Conservation (phyloP, 1,140 invertebrate species). For the Musca vetustissima region DNA sequence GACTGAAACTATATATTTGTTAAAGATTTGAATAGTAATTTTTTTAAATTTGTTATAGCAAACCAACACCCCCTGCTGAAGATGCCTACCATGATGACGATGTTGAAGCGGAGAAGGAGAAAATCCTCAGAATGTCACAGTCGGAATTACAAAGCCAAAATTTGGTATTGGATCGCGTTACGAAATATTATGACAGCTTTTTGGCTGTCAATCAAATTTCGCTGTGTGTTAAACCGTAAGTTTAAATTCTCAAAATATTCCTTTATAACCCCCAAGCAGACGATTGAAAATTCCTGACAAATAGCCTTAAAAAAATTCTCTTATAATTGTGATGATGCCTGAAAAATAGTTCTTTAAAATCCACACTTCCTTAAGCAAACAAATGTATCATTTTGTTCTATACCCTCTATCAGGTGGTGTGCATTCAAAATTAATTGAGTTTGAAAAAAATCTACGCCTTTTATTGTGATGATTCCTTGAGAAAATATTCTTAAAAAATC, state of each 20-base stretch:
- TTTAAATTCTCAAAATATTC: neutral
- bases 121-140: conserved; percentile 38
- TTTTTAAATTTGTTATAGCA: conserved; percentile 27
- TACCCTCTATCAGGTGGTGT: too few relatives aligned
- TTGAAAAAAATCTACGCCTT: too few relatives aligned
- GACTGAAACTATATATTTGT: neutral
- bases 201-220: conserved; percentile 71
- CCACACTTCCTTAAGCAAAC: too few relatives aligned
- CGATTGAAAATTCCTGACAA: too few relatives aligned
- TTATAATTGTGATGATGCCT: too few relatives aligned
- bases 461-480: neutral
- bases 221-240: conserved; percentile 58
- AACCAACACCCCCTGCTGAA: conserved; percentile 33
- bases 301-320: too few relatives aligned
- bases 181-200: conserved; percentile 67
- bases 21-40: neutral
- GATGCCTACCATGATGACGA: conserved; percentile 51
- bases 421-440: too few relatives aligned
- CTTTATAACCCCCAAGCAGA: too few relatives aligned
- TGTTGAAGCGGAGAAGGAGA: conserved; percentile 54
- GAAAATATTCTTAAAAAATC: neutral
- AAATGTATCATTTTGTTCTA: too few relatives aligned
- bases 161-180: conserved; percentile 59
- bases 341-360: too few relatives aligned
- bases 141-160: conserved; percentile 39